Conservation (phyloP, 2,113 vertebrate genomes). For the Antechinus flavipes region DNA sequence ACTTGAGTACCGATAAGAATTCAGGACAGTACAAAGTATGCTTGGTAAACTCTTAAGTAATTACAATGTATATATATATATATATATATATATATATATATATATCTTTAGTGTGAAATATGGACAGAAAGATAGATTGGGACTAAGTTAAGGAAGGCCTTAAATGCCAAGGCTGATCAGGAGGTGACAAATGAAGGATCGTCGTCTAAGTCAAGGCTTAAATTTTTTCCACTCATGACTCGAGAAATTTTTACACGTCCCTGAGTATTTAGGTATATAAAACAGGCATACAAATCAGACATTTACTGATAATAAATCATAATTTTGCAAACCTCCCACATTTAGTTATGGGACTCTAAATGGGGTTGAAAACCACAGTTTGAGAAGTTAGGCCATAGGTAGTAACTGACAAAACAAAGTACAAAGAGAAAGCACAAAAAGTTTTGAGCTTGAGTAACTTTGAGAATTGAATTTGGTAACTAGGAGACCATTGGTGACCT, state of each 20-base stretch:
- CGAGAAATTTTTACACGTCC: no score
- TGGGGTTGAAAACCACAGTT: no score
- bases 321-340: no score
- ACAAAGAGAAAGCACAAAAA: neutral
- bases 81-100: no score
- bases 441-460: neutral
- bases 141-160: neutral
- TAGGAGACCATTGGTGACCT: neutral
- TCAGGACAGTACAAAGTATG: neutral
- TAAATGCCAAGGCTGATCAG: neutral
- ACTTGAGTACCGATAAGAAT: neutral
- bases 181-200: neutral
- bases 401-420: neutral
- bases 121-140: neutral
- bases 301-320: no score
- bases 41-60: neutral
- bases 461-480: neutral
- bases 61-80: neutral
- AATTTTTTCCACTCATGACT: no score
- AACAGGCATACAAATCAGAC: no score
- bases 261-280: no score
- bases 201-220: no score
- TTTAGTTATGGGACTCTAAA: no score
- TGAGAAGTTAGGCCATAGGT: neutral
- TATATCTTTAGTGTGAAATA: neutral